These are phyloP conservation scores for Bombus huntii DNA, from an alignment of 1,140 invertebrate genomes.

Conservation along the genomic window DNA sequence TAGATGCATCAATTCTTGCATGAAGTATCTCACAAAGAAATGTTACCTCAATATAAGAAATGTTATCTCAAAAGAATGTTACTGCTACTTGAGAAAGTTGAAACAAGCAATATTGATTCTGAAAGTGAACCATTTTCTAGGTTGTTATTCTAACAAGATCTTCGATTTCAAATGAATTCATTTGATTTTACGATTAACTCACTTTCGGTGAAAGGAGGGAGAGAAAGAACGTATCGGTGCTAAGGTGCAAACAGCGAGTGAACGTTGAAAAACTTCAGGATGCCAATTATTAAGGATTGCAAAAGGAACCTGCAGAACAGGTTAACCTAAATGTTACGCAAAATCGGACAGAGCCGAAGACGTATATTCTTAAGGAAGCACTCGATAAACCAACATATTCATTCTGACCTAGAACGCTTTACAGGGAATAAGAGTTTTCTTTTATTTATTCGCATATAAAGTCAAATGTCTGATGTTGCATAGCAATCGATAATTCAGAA, in stretches of 20 bases:
- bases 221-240: neutral
- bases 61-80: no score
- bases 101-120: neutral
- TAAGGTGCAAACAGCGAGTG: constrained; percentile 13
- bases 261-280: constrained; percentile 2
- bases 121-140: neutral
- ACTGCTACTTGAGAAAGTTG: neutral
- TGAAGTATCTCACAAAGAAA: no score
- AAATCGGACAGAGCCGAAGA: neutral
- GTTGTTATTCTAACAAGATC: neutral
- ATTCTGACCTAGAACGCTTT: neutral
- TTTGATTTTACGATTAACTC: neutral
- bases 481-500: neutral
- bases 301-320: constrained; percentile 12
- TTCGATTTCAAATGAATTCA: neutral
- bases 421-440: neutral
- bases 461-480: neutral
- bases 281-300: constrained; percentile 14
- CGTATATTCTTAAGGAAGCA: neutral
- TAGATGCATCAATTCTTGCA: no score
- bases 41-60: no score
- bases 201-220: neutral
- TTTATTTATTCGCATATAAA: neutral
- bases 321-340: constrained; percentile 24
- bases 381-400: no score